Conservation (phyloP, 2,888 invertebrate genomes). For the Dyspetes luteomarginatus region DNA sequence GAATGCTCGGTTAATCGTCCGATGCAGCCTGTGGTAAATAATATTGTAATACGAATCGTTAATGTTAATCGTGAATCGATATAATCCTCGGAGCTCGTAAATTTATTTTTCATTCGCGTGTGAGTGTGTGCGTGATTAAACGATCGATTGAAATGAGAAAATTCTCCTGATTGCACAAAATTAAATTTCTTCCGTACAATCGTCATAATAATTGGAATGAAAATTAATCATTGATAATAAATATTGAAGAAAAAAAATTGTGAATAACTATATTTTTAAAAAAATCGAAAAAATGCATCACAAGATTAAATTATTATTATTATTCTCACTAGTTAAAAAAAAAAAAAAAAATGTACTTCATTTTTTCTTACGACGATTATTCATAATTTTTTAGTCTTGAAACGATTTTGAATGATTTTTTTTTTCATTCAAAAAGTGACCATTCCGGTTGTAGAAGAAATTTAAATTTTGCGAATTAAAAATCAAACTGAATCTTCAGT, state of each 20-base stretch:
- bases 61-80: background rate
- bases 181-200: slow-evolving; percentile 13
- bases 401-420: too few relatives aligned
- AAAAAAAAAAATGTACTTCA: too few relatives aligned
- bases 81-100: background rate
- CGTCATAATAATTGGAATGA: background rate
- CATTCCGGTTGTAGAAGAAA: too few relatives aligned
- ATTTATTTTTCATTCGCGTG: slow-evolving; percentile 20
- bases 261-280: background rate
- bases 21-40: slow-evolving; percentile 1
- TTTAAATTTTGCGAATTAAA: too few relatives aligned
- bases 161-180: slow-evolving; percentile 11
- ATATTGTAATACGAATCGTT: background rate
- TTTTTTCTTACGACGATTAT: too few relatives aligned
- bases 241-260: too few relatives aligned
- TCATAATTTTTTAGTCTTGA: too few relatives aligned
- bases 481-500: too few relatives aligned
- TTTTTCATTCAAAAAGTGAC: too few relatives aligned
- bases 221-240: background rate
- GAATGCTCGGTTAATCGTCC: background rate
- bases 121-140: background rate
- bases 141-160: slow-evolving; percentile 15
- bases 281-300: background rate
- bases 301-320: too few relatives aligned
- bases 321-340: too few relatives aligned